Conservation (phyloP, 2,113 vertebrate species). For the Budorcas taxicolor region DNA sequence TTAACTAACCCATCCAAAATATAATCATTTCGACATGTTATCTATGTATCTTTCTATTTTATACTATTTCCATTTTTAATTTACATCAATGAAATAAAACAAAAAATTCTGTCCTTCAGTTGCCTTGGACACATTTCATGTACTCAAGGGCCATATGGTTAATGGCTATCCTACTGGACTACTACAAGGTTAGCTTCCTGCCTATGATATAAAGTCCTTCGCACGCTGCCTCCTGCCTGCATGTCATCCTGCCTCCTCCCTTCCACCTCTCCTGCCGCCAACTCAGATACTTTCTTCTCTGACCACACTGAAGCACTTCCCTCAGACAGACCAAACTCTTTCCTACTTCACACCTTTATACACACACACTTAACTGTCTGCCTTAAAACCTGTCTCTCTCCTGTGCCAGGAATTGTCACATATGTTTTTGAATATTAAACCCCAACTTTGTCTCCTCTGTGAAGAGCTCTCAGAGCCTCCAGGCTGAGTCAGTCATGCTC, state of each 20-base stretch:
- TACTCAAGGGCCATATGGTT: background rate
- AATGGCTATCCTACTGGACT: background rate
- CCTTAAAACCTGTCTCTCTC: background rate
- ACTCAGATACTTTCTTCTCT: background rate
- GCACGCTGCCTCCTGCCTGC: background rate
- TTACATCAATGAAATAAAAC: background rate
- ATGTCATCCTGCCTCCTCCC: background rate
- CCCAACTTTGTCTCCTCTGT: background rate
- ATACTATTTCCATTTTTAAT: background rate
- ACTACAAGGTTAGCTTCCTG: background rate
- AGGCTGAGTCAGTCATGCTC: background rate
- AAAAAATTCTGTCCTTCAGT: background rate
- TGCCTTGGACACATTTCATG: background rate
- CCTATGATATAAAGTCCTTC: background rate
- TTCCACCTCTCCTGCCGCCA: fast-evolving
- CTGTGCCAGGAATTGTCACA: background rate
- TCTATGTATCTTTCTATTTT: background rate
- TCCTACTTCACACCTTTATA: background rate
- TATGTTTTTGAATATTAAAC: background rate
- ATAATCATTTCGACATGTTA: background rate
- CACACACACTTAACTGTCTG: background rate
- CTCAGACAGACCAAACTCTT: background rate
- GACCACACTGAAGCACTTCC: no score
- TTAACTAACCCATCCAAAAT: background rate
- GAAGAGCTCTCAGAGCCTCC: background rate